These are phyloP conservation scores for Archivesica marissinica DNA, from an alignment of 1,140 invertebrate species.

Conservation along the genomic window DNA sequence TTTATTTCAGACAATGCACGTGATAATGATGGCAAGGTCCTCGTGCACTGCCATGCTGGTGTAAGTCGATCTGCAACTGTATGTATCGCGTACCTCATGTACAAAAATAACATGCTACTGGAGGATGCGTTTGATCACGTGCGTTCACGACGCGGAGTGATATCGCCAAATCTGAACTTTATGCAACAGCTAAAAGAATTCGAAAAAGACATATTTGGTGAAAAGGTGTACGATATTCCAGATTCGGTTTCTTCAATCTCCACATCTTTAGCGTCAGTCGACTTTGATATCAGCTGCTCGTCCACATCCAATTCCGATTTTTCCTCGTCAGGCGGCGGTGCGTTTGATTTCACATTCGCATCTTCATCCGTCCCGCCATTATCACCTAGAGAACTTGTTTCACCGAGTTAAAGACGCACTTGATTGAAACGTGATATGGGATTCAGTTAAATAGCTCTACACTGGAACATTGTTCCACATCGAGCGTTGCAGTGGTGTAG, in stretches of 20 bases:
- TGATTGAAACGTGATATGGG: neutral
- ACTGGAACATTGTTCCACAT: neutral
- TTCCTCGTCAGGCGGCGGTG: constrained; percentile 49
- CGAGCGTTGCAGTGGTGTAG: neutral
- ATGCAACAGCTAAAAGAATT: constrained; percentile 87
- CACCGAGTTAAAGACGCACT: constrained; percentile 21
- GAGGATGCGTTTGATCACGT: constrained; percentile 95
- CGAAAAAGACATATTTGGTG: constrained; percentile 79
- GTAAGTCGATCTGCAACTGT: constrained; percentile 97
- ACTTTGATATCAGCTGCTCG: constrained; percentile 58
- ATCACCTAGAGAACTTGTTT: constrained; percentile 61
- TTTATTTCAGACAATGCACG: constrained; percentile 92
- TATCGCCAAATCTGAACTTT: constrained; percentile 92
- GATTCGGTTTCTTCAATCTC: constrained; percentile 63
- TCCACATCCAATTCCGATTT: constrained; percentile 52
- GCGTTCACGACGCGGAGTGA: constrained; percentile 92
- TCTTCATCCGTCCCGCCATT: constrained; percentile 61
- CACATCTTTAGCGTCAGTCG: constrained; percentile 58
- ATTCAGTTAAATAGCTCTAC: neutral
- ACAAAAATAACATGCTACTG: constrained; percentile 91
- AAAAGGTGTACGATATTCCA: constrained; percentile 41
- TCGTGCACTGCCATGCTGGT: constrained; percentile 98
- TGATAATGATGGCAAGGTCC: constrained; percentile 90
- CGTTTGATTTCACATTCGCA: constrained; percentile 66
- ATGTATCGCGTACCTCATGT: constrained; percentile 97